phyloP scores from a whole-genome alignment of 2,797 vertebrate species.

The Microcaecilia unicolor region DNA sequence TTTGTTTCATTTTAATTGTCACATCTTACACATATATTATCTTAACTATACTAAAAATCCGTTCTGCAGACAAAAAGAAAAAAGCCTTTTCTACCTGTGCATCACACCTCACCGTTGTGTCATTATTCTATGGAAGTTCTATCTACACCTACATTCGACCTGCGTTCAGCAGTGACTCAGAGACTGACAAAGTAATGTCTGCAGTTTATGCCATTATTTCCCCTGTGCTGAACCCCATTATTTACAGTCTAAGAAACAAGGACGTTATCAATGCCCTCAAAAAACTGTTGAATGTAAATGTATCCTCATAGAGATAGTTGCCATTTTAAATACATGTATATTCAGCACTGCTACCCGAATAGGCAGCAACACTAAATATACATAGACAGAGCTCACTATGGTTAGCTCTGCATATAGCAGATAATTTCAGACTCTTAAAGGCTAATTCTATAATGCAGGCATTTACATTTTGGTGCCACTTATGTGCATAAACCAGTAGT shows the following conservation, averaged over 20 bases:
- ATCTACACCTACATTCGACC: conserved; percentile 10
- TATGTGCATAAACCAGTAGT: no score
- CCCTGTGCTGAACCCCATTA: conserved; percentile 13
- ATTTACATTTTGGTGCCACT: no score
- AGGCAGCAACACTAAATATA: no score
- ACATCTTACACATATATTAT: conserved; percentile 9
- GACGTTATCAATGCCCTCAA: conserved; percentile 7
- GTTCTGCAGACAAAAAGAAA: not conserved
- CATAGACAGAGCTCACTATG: no score
- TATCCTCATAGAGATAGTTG: no score
- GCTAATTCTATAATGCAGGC: no score
- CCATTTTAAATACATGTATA: no score
- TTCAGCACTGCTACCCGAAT: no score
- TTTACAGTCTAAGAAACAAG: conserved; percentile 14
- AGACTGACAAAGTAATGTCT: conserved; percentile 9
- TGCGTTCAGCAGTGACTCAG: not conserved
- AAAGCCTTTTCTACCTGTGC: conserved; percentile 6
- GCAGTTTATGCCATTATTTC: conserved; percentile 7
- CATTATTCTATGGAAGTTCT: conserved; percentile 1
- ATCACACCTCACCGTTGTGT: conserved; percentile 2
- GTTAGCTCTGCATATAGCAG: no score
- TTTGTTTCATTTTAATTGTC: conserved; percentile 6
- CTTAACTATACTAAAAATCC: conserved; percentile 7
- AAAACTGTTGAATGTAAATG: no score
- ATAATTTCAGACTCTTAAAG: no score